These are phyloP conservation scores for Spisula solida DNA, from an alignment of 2,888 invertebrate species.

Conservation along the genomic window DNA sequence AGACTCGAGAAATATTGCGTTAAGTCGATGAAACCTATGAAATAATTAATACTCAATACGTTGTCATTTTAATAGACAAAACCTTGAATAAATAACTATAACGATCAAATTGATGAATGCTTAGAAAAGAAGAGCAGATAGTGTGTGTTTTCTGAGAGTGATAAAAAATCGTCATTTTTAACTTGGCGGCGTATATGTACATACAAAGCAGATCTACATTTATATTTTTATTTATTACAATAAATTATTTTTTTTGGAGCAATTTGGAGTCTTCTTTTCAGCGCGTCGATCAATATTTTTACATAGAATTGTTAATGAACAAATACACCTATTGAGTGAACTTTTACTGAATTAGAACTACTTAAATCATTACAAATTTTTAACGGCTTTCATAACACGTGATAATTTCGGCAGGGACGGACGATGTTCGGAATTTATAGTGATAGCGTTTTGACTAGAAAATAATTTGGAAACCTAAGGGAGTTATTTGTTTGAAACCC, in stretches of 20 bases:
- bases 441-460: background rate
- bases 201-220: background rate
- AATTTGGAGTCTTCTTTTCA: background rate
- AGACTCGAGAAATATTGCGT: background rate
- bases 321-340: background rate
- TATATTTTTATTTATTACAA: background rate
- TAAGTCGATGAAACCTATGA: no score
- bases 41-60: no score
- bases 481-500: background rate
- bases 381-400: no score
- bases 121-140: no score
- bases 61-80: no score
- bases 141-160: background rate
- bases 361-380: no score
- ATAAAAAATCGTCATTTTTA: background rate
- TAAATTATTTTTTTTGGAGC: no score
- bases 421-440: background rate
- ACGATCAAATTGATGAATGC: no score
- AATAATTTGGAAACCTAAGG: background rate
- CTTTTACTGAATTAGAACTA: no score
- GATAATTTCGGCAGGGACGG: background rate
- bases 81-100: no score
- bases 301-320: background rate
- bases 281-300: background rate
- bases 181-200: background rate